A percentile compares a stretch with the other conserved stretches of the same genome.
Conservation (phyloP, 1,140 invertebrate species). For the Cheumatopsyche charites region DNA sequence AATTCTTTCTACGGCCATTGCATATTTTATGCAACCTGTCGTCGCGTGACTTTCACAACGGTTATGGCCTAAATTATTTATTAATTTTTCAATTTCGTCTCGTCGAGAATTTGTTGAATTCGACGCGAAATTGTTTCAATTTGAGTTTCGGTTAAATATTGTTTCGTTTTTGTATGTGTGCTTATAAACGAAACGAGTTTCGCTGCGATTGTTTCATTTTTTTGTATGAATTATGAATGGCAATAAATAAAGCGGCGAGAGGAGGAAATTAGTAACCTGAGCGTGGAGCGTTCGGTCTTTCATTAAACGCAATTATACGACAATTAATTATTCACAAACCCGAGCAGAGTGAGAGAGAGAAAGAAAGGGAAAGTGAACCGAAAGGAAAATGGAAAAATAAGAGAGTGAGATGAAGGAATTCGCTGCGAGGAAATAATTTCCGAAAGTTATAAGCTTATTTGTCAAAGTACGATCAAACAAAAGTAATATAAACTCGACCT, state of each 20-base stretch:
- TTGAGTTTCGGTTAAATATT: no score
- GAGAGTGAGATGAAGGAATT: constrained; percentile 8
- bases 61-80: no score
- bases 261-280: constrained; percentile 25
- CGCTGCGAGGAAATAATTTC: constrained; percentile 30
- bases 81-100: no score
- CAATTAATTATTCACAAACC: constrained; percentile 36
- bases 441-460: constrained; percentile 35
- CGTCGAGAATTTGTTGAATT: no score
- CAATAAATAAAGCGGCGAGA: constrained; percentile 8
- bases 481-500: constrained; percentile 29
- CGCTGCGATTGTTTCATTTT: constrained; percentile 5
- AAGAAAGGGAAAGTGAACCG: background rate
- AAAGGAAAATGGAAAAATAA: no score
- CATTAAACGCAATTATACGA: constrained; percentile 36
- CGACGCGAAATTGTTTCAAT: no score
- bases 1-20: no score
- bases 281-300: constrained; percentile 26
- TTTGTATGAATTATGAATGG: constrained; percentile 1
- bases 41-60: no score
- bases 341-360: no score
- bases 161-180: no score
- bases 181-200: no score
- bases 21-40: no score
- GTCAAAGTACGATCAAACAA: constrained; percentile 32